Percentiles rank a stretch among this genome's conserved stretches.
phyloP scores from a whole-genome alignment of 2,113 vertebrate genomes.

The Tachuris rubrigastra region DNA sequence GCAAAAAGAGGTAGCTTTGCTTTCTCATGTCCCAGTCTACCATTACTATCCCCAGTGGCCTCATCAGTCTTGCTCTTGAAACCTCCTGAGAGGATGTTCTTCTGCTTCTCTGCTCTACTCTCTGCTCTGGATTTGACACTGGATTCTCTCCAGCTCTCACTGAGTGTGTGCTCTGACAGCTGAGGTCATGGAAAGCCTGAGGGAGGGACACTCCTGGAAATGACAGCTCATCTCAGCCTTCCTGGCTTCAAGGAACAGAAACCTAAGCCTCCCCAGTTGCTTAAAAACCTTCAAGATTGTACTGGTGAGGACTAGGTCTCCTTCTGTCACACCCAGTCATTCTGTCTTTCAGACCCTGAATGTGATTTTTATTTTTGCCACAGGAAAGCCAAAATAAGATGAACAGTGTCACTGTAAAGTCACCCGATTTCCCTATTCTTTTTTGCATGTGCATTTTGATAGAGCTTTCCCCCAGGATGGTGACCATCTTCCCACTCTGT shows the following conservation, averaged over 20 bases:
- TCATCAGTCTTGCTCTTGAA: not conserved
- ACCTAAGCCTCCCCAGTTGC: not conserved
- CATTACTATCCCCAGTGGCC: not conserved
- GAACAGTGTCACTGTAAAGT: not conserved
- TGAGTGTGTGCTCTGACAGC: fast-evolving
- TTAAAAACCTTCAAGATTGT: not conserved
- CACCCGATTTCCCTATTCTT: fast-evolving
- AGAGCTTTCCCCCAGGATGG: not conserved
- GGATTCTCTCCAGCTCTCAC: not conserved
- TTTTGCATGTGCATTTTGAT: fast-evolving
- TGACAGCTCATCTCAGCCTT: not conserved
- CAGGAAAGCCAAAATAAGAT: not conserved
- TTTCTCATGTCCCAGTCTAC: not conserved
- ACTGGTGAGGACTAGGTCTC: not conserved
- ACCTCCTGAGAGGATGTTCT: not conserved
- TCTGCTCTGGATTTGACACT: not conserved
- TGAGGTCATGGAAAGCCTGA: not conserved
- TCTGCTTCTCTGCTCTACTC: not conserved
- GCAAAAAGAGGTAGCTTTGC: not conserved
- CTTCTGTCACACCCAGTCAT: not conserved
- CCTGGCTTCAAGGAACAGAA: not conserved
- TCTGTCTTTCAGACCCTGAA: not conserved
- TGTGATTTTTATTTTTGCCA: not conserved
- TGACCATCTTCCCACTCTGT: not conserved
- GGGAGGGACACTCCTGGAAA: not conserved